Percentiles rank a stretch among this genome's conserved stretches.
phyloP scores from a whole-genome alignment of 2,113 vertebrate species.

The Eudyptes chrysolophus region DNA sequence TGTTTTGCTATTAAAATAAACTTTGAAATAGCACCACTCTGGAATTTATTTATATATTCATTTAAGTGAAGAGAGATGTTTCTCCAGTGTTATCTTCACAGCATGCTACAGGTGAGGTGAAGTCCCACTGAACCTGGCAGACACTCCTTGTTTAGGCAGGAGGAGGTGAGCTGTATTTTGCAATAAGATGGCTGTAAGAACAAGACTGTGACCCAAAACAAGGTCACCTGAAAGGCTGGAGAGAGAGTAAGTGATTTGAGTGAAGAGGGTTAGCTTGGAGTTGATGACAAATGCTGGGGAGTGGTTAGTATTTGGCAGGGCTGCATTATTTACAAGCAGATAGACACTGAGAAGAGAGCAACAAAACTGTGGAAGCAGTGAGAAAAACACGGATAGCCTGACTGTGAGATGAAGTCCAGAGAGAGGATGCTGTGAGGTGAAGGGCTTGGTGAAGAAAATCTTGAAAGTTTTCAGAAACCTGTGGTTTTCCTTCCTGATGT shows the following conservation, averaged over 20 bases:
- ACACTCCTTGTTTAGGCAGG: accelerated
- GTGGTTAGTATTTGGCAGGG: not conserved
- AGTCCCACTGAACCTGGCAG: not conserved
- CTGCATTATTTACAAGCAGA: not conserved
- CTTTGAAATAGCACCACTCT: not conserved
- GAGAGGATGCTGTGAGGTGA: not conserved
- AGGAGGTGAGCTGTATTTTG: not conserved
- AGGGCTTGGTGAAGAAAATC: not conserved
- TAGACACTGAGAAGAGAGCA: not conserved
- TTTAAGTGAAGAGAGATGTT: not conserved
- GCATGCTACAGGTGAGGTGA: not conserved
- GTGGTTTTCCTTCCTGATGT: not conserved
- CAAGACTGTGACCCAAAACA: not conserved
- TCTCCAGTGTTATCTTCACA: not conserved
- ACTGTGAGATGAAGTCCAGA: not conserved
- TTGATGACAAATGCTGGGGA: not conserved
- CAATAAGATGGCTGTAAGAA: not conserved
- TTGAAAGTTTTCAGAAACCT: not conserved
- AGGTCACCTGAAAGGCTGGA: not conserved
- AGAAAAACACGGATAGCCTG: not conserved
- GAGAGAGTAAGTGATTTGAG: not conserved
- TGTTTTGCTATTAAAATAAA: not conserved
- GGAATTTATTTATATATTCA: not conserved
- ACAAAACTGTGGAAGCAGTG: not conserved
- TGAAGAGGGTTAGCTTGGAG: not conserved